Base-by-base conservation (phyloP, 2,113 vertebrate species). In the Macaca nemestrina region DNA sequence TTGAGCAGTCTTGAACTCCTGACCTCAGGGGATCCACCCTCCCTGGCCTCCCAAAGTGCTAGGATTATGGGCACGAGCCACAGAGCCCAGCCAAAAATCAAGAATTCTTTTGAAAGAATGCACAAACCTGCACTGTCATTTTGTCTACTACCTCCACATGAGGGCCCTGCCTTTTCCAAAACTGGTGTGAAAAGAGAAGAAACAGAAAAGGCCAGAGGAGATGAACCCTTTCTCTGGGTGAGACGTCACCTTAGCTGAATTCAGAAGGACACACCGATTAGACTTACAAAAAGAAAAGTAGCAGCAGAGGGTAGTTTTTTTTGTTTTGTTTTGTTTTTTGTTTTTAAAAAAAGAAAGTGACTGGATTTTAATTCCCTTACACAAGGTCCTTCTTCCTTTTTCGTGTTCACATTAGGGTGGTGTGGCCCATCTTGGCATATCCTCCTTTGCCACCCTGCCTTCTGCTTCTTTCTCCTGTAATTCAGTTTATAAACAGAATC, bases 101-200 rank as follows among this genome's bases (percentile, higher is more conserved):
- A 92, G 85, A 90, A 97, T 86, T 80, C 2, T 4, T 57, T 93
- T 85, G 32, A 93, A 97, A 94, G 20, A 25, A 81, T 20, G 10
- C 13, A 95, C 8, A n/a, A 68, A 40, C 25, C 59, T 52, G 38
- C 13, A 55, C 38, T 95, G 35, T 57, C 40, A 32, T 75, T 89
- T 59, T 35, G 13, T 78, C 80, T 40, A 17, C 18, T 64, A 55
- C 55, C 32, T 79, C 73, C 32, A 14, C 5, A 95, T 20, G 70
- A 43, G 64, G 61, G 6, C 32, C 1, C 0, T 16, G 59, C 70
- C 12, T 35, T 55, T 91, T 55, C 67, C 52, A 50, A 95, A 70
- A 68, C 0, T 38, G 75, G 88, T 35, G 73, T 80, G 52, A 61
- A 45, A 90, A 81, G n/a, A 55, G 43, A 96, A 40, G 35, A 55